phyloP scores from a whole-genome alignment of 2,888 invertebrate genomes.

The Tryphoninae sp. region DNA sequence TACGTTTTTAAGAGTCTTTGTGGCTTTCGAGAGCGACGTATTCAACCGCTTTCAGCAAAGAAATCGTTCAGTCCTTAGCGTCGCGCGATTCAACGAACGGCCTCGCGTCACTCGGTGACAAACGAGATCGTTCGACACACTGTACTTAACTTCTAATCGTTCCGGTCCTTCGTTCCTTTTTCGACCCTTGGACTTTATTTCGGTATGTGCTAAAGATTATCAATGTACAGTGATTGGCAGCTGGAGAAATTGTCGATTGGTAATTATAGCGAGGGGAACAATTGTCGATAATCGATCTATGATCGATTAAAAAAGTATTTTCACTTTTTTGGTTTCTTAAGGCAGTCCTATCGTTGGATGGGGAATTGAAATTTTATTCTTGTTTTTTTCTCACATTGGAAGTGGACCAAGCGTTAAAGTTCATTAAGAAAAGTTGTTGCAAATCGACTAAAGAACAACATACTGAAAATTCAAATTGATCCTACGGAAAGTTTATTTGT shows the following conservation, averaged over 20 bases:
- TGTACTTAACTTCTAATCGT: conserved; percentile 42
- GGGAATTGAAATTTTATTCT: too few species aligned
- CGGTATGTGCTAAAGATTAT: not conserved
- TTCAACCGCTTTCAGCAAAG: conserved; percentile 12
- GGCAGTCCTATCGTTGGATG: too few species aligned
- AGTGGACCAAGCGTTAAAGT: too few species aligned
- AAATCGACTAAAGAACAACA: too few species aligned
- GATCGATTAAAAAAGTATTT: too few species aligned
- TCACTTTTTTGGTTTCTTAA: too few species aligned
- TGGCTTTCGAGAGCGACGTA: conserved; percentile 22
- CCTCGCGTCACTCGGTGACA: conserved; percentile 52
- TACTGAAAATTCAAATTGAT: too few species aligned
- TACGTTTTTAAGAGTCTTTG: conserved; percentile 25
- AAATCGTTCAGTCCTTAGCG: conserved; percentile 44
- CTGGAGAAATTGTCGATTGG: not conserved
- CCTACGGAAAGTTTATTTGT: too few species aligned
- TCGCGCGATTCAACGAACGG: conserved; percentile 42
- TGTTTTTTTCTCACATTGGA: too few species aligned
- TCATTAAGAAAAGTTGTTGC: too few species aligned
- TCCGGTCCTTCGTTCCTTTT: not conserved
- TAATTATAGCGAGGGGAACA: not conserved
- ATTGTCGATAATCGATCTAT: too few species aligned
- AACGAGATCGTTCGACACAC: conserved; percentile 60
- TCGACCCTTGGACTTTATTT: not conserved
- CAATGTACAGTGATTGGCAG: not conserved